phyloP scores from a whole-genome alignment of 2,888 invertebrate species.

The Apomyelois bistriatella region DNA sequence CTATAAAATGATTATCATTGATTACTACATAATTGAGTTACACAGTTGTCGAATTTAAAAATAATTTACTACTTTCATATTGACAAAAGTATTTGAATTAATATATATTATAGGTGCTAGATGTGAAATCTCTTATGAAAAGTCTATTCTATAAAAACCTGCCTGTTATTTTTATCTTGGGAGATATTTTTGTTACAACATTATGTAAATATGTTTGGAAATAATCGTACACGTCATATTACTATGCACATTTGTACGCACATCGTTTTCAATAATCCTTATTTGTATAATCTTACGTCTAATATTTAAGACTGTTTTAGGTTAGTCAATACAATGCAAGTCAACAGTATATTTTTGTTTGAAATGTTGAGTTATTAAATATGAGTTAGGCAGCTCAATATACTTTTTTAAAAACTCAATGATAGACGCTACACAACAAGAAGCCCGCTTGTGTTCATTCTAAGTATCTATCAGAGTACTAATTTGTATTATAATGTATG shows the following conservation, averaged over 20 bases:
- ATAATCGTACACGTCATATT: constrained; percentile 22
- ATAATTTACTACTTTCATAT: constrained; percentile 1
- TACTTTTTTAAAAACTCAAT: neutral
- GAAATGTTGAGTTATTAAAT: constrained; percentile 3
- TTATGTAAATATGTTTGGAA: constrained; percentile 14
- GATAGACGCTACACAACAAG: neutral
- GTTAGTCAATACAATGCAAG: constrained; percentile 53
- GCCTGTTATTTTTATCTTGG: constrained; percentile 9
- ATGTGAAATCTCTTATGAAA: constrained; percentile 52
- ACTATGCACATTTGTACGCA: constrained; percentile 56
- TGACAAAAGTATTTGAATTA: constrained; percentile 3
- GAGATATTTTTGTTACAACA: constrained; percentile 14
- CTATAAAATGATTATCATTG: constrained; percentile 36
- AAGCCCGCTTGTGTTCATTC: neutral
- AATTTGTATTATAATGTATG: constrained; percentile 2
- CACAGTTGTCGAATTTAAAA: neutral
- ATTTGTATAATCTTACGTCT: constrained; percentile 41
- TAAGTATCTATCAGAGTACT: constrained; percentile 2
- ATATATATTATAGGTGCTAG: constrained; percentile 59
- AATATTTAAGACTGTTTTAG: constrained; percentile 63
- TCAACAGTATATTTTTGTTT: constrained; percentile 27
- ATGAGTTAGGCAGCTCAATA: constrained; percentile 35
- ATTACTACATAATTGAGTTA: constrained; percentile 49
- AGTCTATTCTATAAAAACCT: constrained; percentile 19
- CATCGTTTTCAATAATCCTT: constrained; percentile 40